A percentile compares a stretch with the other conserved stretches of the same genome.
These are phyloP conservation scores for Nemoura dubitans DNA, from an alignment of 2,888 invertebrate species.

Conservation along the genomic window DNA sequence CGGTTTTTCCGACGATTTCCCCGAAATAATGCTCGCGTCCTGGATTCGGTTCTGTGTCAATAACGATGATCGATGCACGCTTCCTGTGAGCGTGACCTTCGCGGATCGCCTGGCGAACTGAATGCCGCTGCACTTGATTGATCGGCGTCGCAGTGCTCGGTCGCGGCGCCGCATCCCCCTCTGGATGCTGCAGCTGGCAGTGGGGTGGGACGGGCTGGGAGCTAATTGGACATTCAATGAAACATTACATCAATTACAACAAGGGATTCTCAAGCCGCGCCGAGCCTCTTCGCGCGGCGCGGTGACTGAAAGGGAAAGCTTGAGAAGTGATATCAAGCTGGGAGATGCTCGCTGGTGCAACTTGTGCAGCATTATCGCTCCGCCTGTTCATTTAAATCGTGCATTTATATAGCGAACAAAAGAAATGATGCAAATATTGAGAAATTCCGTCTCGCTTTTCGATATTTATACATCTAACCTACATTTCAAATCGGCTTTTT, in stretches of 20 bases:
- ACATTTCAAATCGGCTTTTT: not conserved
- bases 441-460: constrained; percentile 12
- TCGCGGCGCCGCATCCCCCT: not conserved
- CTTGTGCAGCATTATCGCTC: not conserved
- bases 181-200: too few species aligned
- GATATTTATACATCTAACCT: not conserved
- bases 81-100: not conserved
- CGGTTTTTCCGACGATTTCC: not conserved
- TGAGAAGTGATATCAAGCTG: not conserved
- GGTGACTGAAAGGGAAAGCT: not conserved
- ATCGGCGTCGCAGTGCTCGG: not conserved
- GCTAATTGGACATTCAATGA: not conserved
- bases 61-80: not conserved
- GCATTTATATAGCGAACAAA: not conserved
- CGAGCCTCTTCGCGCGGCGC: not conserved
- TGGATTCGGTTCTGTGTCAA: not conserved
- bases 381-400: not conserved
- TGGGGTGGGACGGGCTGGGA: not conserved
- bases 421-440: not conserved
- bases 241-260: not conserved
- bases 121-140: not conserved
- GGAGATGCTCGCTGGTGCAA: not conserved
- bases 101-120: not conserved
- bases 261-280: not conserved
- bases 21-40: not conserved